Conservation (phyloP, 1,140 invertebrate species). For the Pseudobourletiella spinata region DNA sequence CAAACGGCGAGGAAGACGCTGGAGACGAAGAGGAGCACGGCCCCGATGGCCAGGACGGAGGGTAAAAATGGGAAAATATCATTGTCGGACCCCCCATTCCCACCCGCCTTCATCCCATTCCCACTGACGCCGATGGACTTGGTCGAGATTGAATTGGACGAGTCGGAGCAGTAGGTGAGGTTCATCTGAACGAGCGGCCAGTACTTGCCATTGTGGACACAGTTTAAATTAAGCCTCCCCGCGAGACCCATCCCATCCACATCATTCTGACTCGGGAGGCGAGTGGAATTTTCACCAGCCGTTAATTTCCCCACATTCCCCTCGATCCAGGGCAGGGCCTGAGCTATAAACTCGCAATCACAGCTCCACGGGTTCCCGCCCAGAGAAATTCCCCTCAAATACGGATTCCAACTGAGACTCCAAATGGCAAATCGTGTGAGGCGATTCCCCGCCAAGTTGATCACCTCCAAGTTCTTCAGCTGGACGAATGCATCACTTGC, state of each 20-base stretch:
- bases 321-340: background rate
- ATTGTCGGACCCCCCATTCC: background rate
- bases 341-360: slow-evolving; percentile 62
- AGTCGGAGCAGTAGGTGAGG: background rate
- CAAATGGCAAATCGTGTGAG: slow-evolving; percentile 71
- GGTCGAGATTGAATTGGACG: background rate
- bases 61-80: slow-evolving; percentile 27
- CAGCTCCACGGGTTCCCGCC: slow-evolving; percentile 78
- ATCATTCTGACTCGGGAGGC: background rate
- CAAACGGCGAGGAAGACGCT: slow-evolving; percentile 37
- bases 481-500: slow-evolving; percentile 68
- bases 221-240: slow-evolving; percentile 5
- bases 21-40: slow-evolving; percentile 37
- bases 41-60: slow-evolving; percentile 32
- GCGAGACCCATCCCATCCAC: background rate
- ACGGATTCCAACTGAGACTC: slow-evolving; percentile 62
- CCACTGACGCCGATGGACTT: background rate
- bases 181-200: slow-evolving; percentile 1
- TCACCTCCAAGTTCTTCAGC: slow-evolving; percentile 63
- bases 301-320: background rate
- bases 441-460: slow-evolving; percentile 73
- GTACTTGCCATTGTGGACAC: background rate
- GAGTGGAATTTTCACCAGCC: background rate
- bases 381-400: slow-evolving; percentile 43
- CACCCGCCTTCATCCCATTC: background rate